phyloP scores from a whole-genome alignment of 2,888 invertebrate genomes.

The Deilephila elpenor region DNA sequence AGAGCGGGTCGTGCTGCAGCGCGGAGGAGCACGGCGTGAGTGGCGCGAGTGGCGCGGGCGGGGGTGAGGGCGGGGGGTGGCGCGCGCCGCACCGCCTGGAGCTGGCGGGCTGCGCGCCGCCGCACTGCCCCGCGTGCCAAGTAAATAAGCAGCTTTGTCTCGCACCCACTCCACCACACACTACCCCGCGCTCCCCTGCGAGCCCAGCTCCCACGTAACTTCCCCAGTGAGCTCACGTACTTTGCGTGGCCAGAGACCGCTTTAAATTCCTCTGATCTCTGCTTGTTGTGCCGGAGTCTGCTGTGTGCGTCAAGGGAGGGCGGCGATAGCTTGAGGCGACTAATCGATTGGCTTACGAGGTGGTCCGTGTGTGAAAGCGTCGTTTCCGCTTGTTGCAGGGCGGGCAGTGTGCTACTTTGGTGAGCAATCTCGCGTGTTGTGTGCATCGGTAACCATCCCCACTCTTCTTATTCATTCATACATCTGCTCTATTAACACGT shows the following conservation, averaged over 20 bases:
- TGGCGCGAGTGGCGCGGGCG: slow-evolving; percentile 77
- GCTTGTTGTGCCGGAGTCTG: slow-evolving; percentile 19
- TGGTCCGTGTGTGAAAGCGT: slow-evolving; percentile 72
- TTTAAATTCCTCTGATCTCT: slow-evolving; percentile 5
- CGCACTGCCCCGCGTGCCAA: slow-evolving; percentile 86
- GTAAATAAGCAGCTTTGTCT: slow-evolving; percentile 53
- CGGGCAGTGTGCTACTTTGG: slow-evolving; percentile 97
- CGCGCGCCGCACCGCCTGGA: slow-evolving; percentile 85
- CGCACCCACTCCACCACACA: slow-evolving; percentile 4
- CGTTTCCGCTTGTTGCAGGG: slow-evolving; percentile 88
- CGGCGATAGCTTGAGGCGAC: slow-evolving; percentile 30
- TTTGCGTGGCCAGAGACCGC: slow-evolving; percentile 25
- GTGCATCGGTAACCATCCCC: slow-evolving; percentile 96
- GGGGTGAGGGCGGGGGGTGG: slow-evolving; percentile 86
- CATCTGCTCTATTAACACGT: slow-evolving; percentile 76
- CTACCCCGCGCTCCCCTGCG: slow-evolving; percentile 9
- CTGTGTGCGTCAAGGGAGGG: slow-evolving; percentile 14
- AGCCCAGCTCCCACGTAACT: not conserved
- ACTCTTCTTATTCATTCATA: slow-evolving; percentile 87
- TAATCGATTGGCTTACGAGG: slow-evolving; percentile 31
- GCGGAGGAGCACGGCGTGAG: slow-evolving; percentile 84
- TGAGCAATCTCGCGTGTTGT: slow-evolving; percentile 98
- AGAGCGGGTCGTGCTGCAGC: slow-evolving; percentile 89
- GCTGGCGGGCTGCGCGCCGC: slow-evolving; percentile 88
- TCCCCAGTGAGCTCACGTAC: not conserved